Conservation (phyloP, 2,113 vertebrate species). For the Phaethon lepturus region DNA sequence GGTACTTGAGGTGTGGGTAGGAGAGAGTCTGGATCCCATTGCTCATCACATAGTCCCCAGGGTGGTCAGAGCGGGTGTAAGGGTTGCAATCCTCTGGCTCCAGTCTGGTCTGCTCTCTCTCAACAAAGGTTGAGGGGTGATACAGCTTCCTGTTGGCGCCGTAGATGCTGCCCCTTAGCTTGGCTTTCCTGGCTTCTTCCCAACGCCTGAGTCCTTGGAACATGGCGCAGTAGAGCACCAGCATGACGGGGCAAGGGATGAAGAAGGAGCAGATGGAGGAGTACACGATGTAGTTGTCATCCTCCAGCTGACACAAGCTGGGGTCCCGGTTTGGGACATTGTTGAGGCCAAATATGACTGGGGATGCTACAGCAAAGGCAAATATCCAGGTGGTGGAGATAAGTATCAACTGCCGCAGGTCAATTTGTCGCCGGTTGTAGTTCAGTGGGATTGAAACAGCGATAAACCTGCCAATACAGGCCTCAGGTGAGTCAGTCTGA, state of each 20-base stretch:
- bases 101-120: slow-evolving; percentile 68
- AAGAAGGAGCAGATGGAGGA: slow-evolving; percentile 96
- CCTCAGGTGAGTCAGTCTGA: not conserved
- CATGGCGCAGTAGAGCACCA: slow-evolving; percentile 90
- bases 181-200: slow-evolving; percentile 85
- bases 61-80: slow-evolving; percentile 56
- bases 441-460: slow-evolving; percentile 88
- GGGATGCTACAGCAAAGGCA: slow-evolving; percentile 90
- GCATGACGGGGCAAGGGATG: slow-evolving; percentile 93
- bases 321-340: slow-evolving; percentile 82
- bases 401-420: slow-evolving; percentile 86
- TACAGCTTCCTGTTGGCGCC: slow-evolving; percentile 62
- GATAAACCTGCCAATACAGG: slow-evolving; percentile 83
- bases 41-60: slow-evolving; percentile 74
- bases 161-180: slow-evolving; percentile 82
- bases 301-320: slow-evolving; percentile 88
- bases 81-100: slow-evolving; percentile 67
- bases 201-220: slow-evolving; percentile 87
- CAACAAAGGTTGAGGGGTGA: slow-evolving; percentile 67
- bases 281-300: slow-evolving; percentile 89
- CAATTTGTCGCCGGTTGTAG: slow-evolving; percentile 88
- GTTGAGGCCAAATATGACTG: slow-evolving; percentile 92
- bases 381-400: slow-evolving; percentile 92
- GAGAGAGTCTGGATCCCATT: slow-evolving; percentile 78
- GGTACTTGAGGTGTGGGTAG: slow-evolving; percentile 74